Base-by-base conservation (phyloP, 2,797 vertebrate genomes). In the Sarcoramphus papa region DNA sequence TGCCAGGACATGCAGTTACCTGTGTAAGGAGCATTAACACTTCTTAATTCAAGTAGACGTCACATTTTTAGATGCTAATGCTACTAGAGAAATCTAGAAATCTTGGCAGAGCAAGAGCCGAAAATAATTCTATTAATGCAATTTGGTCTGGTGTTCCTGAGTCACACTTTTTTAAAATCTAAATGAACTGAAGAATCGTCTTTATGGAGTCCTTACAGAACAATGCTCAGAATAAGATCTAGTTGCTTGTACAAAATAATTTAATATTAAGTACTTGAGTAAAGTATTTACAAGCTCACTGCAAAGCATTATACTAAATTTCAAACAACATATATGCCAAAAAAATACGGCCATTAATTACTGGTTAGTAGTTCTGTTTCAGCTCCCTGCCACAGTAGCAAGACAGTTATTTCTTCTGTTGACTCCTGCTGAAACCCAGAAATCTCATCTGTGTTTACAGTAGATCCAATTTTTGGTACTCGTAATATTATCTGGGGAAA, bases 401-500 rank as follows among this genome's bases (percentile, higher is more conserved):
- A 56, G 40, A 56, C 2, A 1, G 33, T 69, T 0, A 45, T 12
- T 94, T 78, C 87, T 82, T 93, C 90, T 85, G 14, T 64, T 51
- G 68, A 78, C 37, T 85, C 50, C 68, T 41, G 68, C 47, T 57
- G 73, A 88, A 59, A 87, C 14, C 22, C 69, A 72, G 77, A 74
- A 74, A 33, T 45, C 73, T 97, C 70, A 97, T 90, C n/a, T 93
- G 48, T 11, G 41, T 65, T 95, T 65, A 88, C 18, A 82, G 93
- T 5, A 86, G 67, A 21, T 54, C 92, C 95, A 97, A 9, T 73
- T 94, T 93, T 90, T 75, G 50, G 83, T 59, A 86, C 70, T 90
- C 2, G 76, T 95, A 93, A 97, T 95, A 73, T 4, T n/a, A 97
- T 96, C 97, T 97, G 85, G 20, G 8, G 15, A 24, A 59, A 48